Percentiles rank a stretch among this genome's conserved stretches.
Evolutionary conservation across 1,140 invertebrate species (phyloP).

Genomic region (Anadara kagoshimensis): DNA sequence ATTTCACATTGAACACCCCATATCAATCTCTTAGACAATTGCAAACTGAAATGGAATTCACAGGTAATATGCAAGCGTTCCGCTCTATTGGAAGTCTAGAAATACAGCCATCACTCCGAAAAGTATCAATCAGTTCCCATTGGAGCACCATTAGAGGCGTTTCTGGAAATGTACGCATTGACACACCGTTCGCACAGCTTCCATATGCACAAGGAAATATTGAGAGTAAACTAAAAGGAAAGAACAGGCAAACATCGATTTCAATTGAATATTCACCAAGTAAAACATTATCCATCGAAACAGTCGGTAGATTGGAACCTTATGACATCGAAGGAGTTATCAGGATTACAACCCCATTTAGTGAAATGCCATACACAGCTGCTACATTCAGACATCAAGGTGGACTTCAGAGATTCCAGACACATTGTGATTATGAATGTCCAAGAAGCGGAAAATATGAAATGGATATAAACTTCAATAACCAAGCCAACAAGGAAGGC

Average conservation of each 20-base stretch:
- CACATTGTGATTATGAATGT: slow-evolving; percentile 41
- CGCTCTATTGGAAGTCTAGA: slow-evolving; percentile 37
- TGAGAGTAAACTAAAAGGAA: slow-evolving; percentile 13
- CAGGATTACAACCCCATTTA: slow-evolving; percentile 45
- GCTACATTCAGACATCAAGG: slow-evolving; percentile 24
- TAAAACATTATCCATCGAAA: slow-evolving; percentile 33
- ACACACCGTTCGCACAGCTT: slow-evolving; percentile 43
- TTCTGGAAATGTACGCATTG: slow-evolving; percentile 37
- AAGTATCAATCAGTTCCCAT: slow-evolving; percentile 20
- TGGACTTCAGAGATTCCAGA: slow-evolving; percentile 16
- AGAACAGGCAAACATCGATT: slow-evolving; percentile 31
- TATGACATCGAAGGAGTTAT: slow-evolving; percentile 31
- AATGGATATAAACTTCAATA: slow-evolving; percentile 19
- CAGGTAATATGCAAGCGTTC: slow-evolving; percentile 29
- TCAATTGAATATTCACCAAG: slow-evolving; percentile 48
- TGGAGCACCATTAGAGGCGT: slow-evolving; percentile 41
- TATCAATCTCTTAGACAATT: slow-evolving; percentile 33
- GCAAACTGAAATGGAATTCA: slow-evolving; percentile 27
- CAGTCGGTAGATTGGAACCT: slow-evolving; percentile 7
- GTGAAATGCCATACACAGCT: slow-evolving; percentile 22
- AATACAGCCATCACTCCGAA: slow-evolving; percentile 30
- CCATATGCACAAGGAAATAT: slow-evolving; percentile 31
- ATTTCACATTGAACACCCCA: slow-evolving; percentile 34
- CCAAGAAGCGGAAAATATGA: slow-evolving; percentile 11
- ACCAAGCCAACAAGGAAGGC: slow-evolving; percentile 28